phyloP scores from a whole-genome alignment of 1,140 invertebrate genomes.

The Wasmannia auropunctata region DNA sequence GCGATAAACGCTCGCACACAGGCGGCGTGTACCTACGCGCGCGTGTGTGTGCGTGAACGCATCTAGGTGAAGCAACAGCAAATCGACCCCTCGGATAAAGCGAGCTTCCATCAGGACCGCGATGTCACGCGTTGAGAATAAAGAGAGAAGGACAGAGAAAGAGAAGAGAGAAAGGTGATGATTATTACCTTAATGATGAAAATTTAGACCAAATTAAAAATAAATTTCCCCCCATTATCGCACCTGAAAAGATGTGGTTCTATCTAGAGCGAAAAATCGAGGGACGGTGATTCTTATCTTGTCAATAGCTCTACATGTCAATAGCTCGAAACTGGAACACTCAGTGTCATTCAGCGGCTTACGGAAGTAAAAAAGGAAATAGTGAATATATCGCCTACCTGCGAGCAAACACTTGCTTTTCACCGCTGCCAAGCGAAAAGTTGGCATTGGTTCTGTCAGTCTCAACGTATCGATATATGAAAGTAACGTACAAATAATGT shows the following conservation, averaged over 20 bases:
- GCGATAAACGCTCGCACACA: constrained; percentile 28
- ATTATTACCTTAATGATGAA: not conserved
- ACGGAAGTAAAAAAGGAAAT: not conserved
- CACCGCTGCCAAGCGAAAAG: not conserved
- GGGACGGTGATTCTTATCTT: not conserved
- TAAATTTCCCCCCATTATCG: not conserved
- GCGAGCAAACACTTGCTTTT: not conserved
- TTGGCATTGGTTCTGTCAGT: not conserved
- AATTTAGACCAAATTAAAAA: not conserved
- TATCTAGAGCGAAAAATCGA: not conserved
- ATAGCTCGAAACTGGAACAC: not conserved
- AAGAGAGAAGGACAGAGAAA: not conserved
- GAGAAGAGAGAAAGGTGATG: not conserved
- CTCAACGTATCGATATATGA: not conserved
- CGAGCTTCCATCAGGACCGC: not conserved
- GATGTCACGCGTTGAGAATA: not conserved
- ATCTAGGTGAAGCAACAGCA: not conserved
- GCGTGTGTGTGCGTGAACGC: not conserved
- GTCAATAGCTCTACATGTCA: not conserved
- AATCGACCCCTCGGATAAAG: not conserved
- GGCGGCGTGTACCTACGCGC: not conserved
- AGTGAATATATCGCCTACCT: not conserved
- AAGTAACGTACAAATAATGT: not conserved
- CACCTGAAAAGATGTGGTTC: not conserved
- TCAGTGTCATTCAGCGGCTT: not conserved